Conservation (phyloP, 1,140 invertebrate species). For the Apis mellifera region DNA sequence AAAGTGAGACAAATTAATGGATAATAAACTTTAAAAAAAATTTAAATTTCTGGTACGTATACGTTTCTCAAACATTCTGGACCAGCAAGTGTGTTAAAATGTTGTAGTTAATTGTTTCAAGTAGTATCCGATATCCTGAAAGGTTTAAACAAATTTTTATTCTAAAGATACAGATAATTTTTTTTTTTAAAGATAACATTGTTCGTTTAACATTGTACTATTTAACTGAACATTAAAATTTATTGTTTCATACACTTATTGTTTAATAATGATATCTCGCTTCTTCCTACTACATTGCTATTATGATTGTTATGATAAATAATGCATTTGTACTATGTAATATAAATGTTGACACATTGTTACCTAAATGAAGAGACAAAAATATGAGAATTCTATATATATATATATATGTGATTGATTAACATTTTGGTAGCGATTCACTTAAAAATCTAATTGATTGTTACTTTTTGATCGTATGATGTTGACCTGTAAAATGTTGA, state of each 20-base stretch:
- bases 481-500: not conserved
- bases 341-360: not conserved
- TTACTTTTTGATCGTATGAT: not conserved
- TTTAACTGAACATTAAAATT: not conserved
- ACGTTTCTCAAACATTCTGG: not conserved
- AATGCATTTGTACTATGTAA: not conserved
- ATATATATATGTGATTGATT: not conserved
- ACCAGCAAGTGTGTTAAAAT: not conserved
- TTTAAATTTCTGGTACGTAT: not conserved
- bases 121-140: not conserved
- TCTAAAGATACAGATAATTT: not conserved
- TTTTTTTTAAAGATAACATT: not conserved
- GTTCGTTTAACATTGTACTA: not conserved
- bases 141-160: constrained; percentile 6
- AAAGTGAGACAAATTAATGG: constrained; percentile 36
- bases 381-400: not conserved
- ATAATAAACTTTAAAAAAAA: not conserved
- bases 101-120: not conserved
- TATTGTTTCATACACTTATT: not conserved
- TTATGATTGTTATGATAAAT: not conserved
- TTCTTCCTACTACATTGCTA: constrained; percentile 3
- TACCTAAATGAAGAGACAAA: not conserved
- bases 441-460: not conserved
- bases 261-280: not conserved
- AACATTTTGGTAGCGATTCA: not conserved